Percentiles rank a stretch among this genome's conserved stretches.
These are phyloP conservation scores for Eurosta solidaginis DNA, from an alignment of 1,140 invertebrate species.

Conservation along the genomic window DNA sequence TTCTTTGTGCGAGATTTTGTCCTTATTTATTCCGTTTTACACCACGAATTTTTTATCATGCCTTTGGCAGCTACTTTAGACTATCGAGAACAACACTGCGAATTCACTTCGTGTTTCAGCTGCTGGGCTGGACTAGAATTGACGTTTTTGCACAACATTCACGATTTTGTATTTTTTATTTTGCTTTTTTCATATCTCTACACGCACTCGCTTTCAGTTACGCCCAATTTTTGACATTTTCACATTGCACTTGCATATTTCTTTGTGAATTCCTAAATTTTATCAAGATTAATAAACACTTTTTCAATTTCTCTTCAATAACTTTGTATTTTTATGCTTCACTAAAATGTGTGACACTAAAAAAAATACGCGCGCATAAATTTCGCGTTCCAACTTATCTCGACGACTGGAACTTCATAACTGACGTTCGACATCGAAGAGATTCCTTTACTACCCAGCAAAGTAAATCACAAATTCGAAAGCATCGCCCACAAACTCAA, in stretches of 20 bases:
- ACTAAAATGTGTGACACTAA: constrained; percentile 46
- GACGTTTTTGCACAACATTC: not conserved
- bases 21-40: not conserved
- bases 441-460: not conserved
- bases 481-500: not conserved
- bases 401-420: constrained; percentile 60
- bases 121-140: not conserved
- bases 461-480: not conserved
- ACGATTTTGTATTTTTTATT: constrained; percentile 31
- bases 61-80: not conserved
- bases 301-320: not conserved
- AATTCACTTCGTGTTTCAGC: not conserved
- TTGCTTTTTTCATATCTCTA: not conserved
- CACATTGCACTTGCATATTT: not conserved
- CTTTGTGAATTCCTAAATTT: no score
- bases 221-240: not conserved
- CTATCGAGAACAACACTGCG: not conserved
- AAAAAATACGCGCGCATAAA: constrained; percentile 44
- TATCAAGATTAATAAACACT: no score
- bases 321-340: constrained; percentile 32
- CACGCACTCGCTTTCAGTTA: not conserved
- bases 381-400: constrained; percentile 57
- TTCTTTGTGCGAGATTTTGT: not conserved
- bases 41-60: not conserved
- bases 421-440: constrained; percentile 39